Conservation (phyloP, 2,888 invertebrate species). For the Pandemis heparana region DNA sequence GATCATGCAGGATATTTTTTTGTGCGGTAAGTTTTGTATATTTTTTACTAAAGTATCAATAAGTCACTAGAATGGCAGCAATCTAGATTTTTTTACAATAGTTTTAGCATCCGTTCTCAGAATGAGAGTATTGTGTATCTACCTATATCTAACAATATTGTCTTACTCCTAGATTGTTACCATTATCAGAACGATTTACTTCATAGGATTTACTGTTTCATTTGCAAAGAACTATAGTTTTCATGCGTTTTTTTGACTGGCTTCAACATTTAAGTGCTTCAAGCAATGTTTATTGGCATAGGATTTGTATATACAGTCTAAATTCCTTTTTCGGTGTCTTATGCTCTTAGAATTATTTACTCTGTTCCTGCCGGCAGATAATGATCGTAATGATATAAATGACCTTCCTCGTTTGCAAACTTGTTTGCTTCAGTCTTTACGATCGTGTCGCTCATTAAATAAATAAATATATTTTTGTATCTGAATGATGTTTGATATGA, state of each 20-base stretch:
- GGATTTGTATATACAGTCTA: not conserved
- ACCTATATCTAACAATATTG: no score
- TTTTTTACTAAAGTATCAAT: not conserved
- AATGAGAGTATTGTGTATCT: no score
- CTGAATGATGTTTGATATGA: not conserved
- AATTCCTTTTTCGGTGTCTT: not conserved
- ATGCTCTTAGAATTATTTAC: not conserved
- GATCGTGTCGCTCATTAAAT: not conserved
- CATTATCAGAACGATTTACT: no score
- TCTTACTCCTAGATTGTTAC: no score
- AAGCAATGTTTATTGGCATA: no score
- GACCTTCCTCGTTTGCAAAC: constrained; percentile 27
- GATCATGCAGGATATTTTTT: constrained; percentile 26
- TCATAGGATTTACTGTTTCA: no score
- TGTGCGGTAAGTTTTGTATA: constrained; percentile 32
- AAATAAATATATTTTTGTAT: not conserved
- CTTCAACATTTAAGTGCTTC: no score
- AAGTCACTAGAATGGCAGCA: no score
- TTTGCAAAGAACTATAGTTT: no score
- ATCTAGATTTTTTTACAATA: no score
- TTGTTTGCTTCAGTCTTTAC: constrained; percentile 5
- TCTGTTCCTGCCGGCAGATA: constrained; percentile 10
- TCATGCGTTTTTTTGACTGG: no score
- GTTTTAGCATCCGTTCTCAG: no score
- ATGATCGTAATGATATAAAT: constrained; percentile 19